Base-by-base conservation (phyloP, 2,113 vertebrate species). In the Entomyzon cyanotis region DNA sequence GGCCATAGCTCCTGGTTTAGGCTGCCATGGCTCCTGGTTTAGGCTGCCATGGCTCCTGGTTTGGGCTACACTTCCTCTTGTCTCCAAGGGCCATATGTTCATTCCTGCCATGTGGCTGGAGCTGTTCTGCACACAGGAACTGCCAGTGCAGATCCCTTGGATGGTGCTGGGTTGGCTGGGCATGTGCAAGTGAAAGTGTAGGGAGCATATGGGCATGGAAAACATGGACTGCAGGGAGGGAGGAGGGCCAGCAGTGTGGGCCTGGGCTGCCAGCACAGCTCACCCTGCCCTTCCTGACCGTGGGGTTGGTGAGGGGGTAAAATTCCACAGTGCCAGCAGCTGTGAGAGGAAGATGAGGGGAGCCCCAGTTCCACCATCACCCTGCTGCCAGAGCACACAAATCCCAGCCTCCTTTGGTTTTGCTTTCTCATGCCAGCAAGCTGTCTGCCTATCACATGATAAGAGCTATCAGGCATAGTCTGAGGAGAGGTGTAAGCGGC, bases 121-220 rank as follows among this genome's bases (percentile, higher is more conserved):
- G 67, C 71, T 76, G 47, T 49, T 58, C 6, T 0, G 6, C 50
- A 4, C 28, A 9, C 56, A 18, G 1, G 4, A 5, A 46, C 44
- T 31, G 62, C 58, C 52, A 13, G 8, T 20, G 58, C 77, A 58
- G 56, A 31, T 78, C 65, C 9, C 49, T 58, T 33, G 73, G 58
- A 11, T 31, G 67, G 31, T 39, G 77, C 58, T 73, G 86, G 23
- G 0, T 35, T 76, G 8, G 5, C 62, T 67, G 76, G 31, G 42
- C 13, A 0, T 47, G 30, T 49, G 49, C 37, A 76, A 15, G 8
- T 25, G 42, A 5, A 24, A 23, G 73, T 9, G 1, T 0, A 9
- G 2, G 9, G 94, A 80, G 68, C 47, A 18, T 22, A 8, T 75
- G 85, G 62, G 76, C 22, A 5, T 44, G 47, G 27, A 9, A 50